Base-by-base conservation (phyloP, 2,797 vertebrate species). In the Coregonus ussuriensis region DNA sequence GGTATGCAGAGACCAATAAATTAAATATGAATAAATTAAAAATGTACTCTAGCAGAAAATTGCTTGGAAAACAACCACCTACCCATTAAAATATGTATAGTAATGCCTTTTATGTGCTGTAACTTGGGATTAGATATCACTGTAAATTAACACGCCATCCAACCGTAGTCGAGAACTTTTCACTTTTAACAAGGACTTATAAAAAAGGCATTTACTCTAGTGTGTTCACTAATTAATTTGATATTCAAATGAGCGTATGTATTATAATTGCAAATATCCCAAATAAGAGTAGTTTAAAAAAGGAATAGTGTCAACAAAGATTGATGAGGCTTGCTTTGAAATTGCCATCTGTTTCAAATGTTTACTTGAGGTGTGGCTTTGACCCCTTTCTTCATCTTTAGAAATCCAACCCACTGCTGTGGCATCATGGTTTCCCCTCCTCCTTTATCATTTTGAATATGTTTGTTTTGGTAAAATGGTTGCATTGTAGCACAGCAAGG, bases 111-210 rank as follows among this genome's bases (percentile, higher is more conserved):
- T 93, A 94, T 93, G 86, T 93, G 93, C 90, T 91, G 91, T 88
- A 93, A 94, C 92, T 93, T 94, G 94, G 94, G 94, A 95, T 95
- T 94, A 92, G 94, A 95, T 95, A 95, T 94, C 94, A 94, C 92
- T 95, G 93, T 92, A 93, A 95, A 96, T 97, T 95, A 97, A 95
- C 95, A 95, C 92, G 88, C 93, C 92, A 96, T 89, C 93, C 93
- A 91, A 95, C 91, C 92, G 85, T 91, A 93, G 92, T 95, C 87
- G 87, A 96, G 95, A 93, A 91, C 92, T 94, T 96, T 95, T 96
- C 94, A 95, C 94, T 95, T 96, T 95, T 96, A 96, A 97, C 96
- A 95, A 95, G 94, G 95, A 95, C 94, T 96, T 96, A 88, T 95
- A 93, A 95, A 91, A 91, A 93, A 93, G 92, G 91, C 92, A 93